Evolutionary conservation across 2,888 invertebrate genomes (phyloP).

Genomic region (Vannuccia rotundouncinata): DNA sequence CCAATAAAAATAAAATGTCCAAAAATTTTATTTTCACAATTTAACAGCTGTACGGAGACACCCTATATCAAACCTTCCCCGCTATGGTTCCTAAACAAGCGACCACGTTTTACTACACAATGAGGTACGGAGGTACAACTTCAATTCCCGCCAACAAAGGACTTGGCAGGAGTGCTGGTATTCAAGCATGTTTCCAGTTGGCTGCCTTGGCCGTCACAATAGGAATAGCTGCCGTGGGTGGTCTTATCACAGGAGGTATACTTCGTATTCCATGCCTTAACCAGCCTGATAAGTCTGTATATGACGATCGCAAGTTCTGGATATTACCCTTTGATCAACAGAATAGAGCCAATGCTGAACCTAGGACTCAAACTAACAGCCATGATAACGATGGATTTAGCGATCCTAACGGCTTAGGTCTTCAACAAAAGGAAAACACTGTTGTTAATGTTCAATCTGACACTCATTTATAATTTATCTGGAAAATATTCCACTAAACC

Average conservation of each 20-base stretch:
- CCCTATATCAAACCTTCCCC: slow-evolving; percentile 9
- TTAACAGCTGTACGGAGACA: slow-evolving; percentile 7
- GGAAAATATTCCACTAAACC: too few relatives aligned
- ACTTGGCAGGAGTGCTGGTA: background rate
- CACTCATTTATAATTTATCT: too few relatives aligned
- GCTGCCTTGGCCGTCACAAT: slow-evolving; percentile 32
- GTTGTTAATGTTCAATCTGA: too few relatives aligned
- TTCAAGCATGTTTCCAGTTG: slow-evolving; percentile 33
- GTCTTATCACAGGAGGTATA: slow-evolving; percentile 40
- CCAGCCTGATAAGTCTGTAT: background rate
- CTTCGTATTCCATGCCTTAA: slow-evolving; percentile 38
- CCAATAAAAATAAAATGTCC: background rate
- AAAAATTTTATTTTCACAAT: background rate
- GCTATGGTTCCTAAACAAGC: slow-evolving; percentile 42
- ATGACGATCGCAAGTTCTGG: background rate
- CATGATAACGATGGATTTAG: too few relatives aligned
- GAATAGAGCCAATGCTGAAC: too few relatives aligned
- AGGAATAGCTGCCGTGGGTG: slow-evolving; percentile 22
- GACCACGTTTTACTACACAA: slow-evolving; percentile 1
- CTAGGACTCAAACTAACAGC: too few relatives aligned
- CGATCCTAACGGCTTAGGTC: too few relatives aligned
- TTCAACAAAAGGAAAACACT: too few relatives aligned
- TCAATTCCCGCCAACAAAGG: background rate
- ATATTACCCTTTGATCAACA: background rate
- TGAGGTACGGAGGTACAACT: background rate